phyloP scores from a whole-genome alignment of 2,888 invertebrate genomes.

The Leucania comma region DNA sequence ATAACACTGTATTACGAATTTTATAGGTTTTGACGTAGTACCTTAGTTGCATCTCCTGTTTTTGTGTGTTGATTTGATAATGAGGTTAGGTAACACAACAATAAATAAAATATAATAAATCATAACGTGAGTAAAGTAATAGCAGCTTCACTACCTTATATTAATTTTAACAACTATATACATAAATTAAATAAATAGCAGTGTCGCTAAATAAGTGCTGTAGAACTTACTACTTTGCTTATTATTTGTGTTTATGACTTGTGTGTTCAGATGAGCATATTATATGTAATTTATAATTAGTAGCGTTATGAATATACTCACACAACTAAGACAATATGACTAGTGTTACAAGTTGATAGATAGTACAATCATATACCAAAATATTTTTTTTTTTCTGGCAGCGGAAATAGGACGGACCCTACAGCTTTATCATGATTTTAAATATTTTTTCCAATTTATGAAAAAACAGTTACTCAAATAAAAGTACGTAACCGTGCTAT shows the following conservation, averaged over 20 bases:
- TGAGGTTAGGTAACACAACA: slow-evolving; percentile 18
- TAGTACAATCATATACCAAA: slow-evolving; percentile 35
- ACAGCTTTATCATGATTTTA: slow-evolving; percentile 21
- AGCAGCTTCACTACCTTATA: slow-evolving; percentile 10
- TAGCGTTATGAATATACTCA: slow-evolving; percentile 21
- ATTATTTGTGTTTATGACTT: slow-evolving; percentile 1
- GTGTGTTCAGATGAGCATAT: slow-evolving; percentile 10
- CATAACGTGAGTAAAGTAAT: slow-evolving; percentile 28
- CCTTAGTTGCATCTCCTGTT: slow-evolving; percentile 7
- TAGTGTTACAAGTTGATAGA: slow-evolving; percentile 41
- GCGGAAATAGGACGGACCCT: slow-evolving; percentile 53
- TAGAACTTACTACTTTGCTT: slow-evolving; percentile 1
- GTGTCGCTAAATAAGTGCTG: slow-evolving; percentile 6
- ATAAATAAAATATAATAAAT: slow-evolving; percentile 29
- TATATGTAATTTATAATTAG: slow-evolving; percentile 11
- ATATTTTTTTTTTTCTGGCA: slow-evolving; percentile 33
- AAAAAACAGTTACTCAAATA: not conserved
- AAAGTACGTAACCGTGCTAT: not conserved
- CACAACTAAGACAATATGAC: slow-evolving; percentile 41
- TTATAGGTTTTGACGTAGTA: not conserved
- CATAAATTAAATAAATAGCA: slow-evolving; percentile 30
- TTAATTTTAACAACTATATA: slow-evolving; percentile 17
- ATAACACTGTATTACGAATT: not conserved
- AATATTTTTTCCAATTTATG: not conserved
- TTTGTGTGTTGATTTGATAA: slow-evolving; percentile 7